These are phyloP conservation scores for Dione vanillae DNA, from an alignment of 2,888 invertebrate species.

Conservation along the genomic window DNA sequence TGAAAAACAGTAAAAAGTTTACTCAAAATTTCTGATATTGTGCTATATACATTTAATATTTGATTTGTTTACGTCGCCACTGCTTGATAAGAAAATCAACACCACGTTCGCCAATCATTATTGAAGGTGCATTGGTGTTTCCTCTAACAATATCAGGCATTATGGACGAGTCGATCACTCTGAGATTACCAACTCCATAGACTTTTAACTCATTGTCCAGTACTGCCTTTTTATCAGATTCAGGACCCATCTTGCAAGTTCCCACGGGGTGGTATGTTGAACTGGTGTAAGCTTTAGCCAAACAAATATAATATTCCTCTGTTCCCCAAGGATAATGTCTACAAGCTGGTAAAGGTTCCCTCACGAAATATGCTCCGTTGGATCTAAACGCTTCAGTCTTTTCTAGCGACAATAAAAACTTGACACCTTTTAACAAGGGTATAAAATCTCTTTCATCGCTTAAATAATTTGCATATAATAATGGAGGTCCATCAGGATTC, in stretches of 20 bases:
- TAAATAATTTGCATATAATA: constrained; percentile 88
- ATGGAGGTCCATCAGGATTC: constrained; percentile 88
- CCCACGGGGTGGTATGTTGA: constrained; percentile 76
- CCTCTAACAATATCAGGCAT: constrained; percentile 91
- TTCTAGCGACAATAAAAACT: constrained; percentile 82
- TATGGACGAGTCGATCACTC: constrained; percentile 91
- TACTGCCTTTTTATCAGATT: constrained; percentile 83
- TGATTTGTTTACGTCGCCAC: constrained; percentile 50
- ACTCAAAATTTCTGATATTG: neutral
- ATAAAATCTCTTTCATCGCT: constrained; percentile 82
- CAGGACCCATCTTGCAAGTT: constrained; percentile 81
- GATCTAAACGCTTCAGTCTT: constrained; percentile 82
- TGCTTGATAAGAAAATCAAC: constrained; percentile 60
- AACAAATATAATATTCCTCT: constrained; percentile 86
- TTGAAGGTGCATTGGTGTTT: constrained; percentile 90
- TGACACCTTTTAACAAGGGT: constrained; percentile 84
- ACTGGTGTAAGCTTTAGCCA: constrained; percentile 83
- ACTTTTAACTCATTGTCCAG: constrained; percentile 88
- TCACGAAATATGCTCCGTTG: constrained; percentile 81
- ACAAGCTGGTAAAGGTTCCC: constrained; percentile 83
- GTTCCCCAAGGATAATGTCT: constrained; percentile 82
- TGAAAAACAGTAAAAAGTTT: neutral
- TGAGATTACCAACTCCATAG: constrained; percentile 82
- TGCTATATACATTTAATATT: neutral
- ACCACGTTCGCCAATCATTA: constrained; percentile 53